These are phyloP conservation scores for Thereuonema tuberculata DNA, from an alignment of 1,140 invertebrate species.

Conservation along the genomic window DNA sequence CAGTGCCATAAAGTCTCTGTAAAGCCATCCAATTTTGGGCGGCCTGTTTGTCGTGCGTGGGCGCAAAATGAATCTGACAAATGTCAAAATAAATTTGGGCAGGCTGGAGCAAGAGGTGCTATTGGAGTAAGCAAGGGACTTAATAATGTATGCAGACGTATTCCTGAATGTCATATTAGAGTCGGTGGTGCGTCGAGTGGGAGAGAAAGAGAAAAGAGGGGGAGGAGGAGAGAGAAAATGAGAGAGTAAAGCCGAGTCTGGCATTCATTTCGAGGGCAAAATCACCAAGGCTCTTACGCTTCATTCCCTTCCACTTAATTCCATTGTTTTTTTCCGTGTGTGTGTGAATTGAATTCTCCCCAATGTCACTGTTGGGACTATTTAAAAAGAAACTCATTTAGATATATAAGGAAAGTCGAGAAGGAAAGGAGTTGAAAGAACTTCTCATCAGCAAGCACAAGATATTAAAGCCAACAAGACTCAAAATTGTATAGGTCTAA, in stretches of 20 bases:
- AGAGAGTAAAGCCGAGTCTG: too few relatives aligned
- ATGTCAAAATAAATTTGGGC: conserved; percentile 9
- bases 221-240: too few relatives aligned
- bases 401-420: background rate
- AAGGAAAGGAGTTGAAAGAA: too few relatives aligned
- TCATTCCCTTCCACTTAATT: background rate
- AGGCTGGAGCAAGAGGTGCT: background rate
- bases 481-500: too few relatives aligned
- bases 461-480: too few relatives aligned
- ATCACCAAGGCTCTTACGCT: background rate
- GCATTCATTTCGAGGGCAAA: too few relatives aligned
- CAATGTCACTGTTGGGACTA: background rate
- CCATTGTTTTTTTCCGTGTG: background rate
- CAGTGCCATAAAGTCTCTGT: too few relatives aligned
- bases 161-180: conserved; percentile 5
- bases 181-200: background rate
- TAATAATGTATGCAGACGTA: conserved; percentile 9
- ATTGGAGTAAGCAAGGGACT: conserved; percentile 5
- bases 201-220: too few relatives aligned
- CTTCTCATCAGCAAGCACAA: too few relatives aligned
- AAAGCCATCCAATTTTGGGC: conserved; percentile 1
- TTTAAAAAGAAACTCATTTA: background rate
- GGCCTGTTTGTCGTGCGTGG: background rate
- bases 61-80: conserved; percentile 9
- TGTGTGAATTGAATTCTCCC: background rate